Base-by-base conservation (phyloP, 1,140 invertebrate species). In the Leptinotarsa undecemlineata region DNA sequence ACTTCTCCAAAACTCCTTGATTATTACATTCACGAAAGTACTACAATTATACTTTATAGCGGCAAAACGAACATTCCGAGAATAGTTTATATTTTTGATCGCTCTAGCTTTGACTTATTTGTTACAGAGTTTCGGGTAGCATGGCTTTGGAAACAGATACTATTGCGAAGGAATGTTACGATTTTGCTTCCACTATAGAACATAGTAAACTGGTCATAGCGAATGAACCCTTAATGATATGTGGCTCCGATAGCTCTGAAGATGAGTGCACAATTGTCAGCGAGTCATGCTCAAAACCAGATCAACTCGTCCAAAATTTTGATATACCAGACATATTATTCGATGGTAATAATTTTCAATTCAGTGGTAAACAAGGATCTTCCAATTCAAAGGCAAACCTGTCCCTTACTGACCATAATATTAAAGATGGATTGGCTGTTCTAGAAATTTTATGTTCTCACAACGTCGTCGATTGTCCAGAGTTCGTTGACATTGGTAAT, bases 401-500 rank as follows among this genome's bases (percentile, higher is more conserved):
- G 15, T 60, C 42, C 66, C 19, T 61, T 14, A 61, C 68, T 48
- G 63, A 26, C 14, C 26, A 69, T 17, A 42, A 68, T 19, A 11
- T 68, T 0, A 51, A 48, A 62, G 62, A 60, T 21, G 67, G 47
- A 14, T 3, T 69, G n/a, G 48, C 68, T 20, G 68, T 71, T 33
- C 20, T 74, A 33, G 48, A 70, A 64, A 70, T 72, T 68, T 64
- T 72, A 48, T 70, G 60, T 48, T 57, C 51, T 70, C 73, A 64
- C 42, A 26, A 42, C 42, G 14, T 23, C 20, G 26, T 69, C 33
- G 74, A 76, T 61, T 67, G 68, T 48, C 72, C 72, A 23, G 75
- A 73, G 26, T 73, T 76, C 51, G 26, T 73, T 74, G 75, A 74
- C 71, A 72, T 76, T 62, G 67, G 64, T 62, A 70, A 71, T 57